Evolutionary conservation across 2,113 vertebrate species (phyloP), one percentile per base, ranked within the genome.

Genomic region (Otus sunia): DNA sequence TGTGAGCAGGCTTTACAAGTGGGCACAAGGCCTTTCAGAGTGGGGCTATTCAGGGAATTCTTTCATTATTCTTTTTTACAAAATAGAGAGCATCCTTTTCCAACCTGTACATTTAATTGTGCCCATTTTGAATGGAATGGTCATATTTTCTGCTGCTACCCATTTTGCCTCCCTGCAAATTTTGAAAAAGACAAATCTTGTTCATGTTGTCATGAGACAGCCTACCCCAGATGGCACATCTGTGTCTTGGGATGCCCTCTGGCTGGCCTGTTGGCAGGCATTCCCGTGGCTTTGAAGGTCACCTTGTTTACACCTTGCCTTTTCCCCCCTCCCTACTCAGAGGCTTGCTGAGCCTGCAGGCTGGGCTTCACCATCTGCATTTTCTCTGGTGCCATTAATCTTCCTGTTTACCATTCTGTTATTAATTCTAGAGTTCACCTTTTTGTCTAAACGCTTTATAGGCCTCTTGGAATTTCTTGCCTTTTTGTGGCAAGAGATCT

Each of bases 351-450:
- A 97, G 96, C 95, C 96, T 96, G 96, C 94, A 96, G 96, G 91
- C 96, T 96, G 92, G 79, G 86, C 90, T 96, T 94, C 80, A 83
- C 96, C 96, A 97, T 97, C 97, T 97, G 97, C 96, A 97, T 97
- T 97, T 97, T 96, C 94, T 97, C 93, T 95, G 68, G 66, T 97
- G 91, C 81, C 79, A 96, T 94, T 92, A 97, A 93, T 87, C 90
- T 97, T 97, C 89, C 86, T 96, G 95, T 97, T 97, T 97, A 95
- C 97, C 92, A 95, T 97, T 96, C 93, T 90, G 85, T 95, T 97
- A 96, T 96, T 97, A 97, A 96, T 96, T 97, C 96, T 94, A 50
- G 87, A 94, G 91, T 95, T 97, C 95, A 95, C 94, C 94, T 96
- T 97, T 97, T 94, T 95, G 88, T 97, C 92, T 96, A 93, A 97